Evolutionary conservation across 2,797 vertebrate genomes (phyloP), one percentile per base, ranked within the genome.

Genomic region (Myioborus miniatus): DNA sequence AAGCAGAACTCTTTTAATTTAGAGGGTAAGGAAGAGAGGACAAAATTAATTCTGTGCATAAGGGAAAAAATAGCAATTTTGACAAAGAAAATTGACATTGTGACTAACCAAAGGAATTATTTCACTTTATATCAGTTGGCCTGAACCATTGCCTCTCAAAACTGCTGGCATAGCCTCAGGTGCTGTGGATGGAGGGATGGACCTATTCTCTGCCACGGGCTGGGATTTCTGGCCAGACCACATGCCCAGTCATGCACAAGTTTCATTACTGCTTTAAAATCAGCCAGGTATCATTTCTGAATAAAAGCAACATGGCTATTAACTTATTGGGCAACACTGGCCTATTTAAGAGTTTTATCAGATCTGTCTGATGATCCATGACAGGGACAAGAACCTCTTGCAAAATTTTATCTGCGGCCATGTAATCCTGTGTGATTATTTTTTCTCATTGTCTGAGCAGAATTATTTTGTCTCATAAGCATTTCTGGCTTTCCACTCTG

Each of bases 361-460:
- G 78, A 93, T 88, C 70, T 79, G 34, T 30, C 89, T 84, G 87
- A 78, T 91, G 83, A 95, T 95, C 92, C 70, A 79, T 21, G 37
- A 37, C 59, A 70, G 52, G 80, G 30, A 76, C 74, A 88, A 88
- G 77, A 92, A 93, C 75, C 67, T 88, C 85, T 87, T 94, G 87
- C 84, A 94, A 91, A 96, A 90, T 96, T 92, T 83, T 89, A 67
- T 91, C 90, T 79, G 43, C 65, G 72, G 46, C 39, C 21, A 2
- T 56, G 87, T 92, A 95, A 96, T 93, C 83, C 74, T 76, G 30
- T 1, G 2, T 59, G 80, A 93, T 95, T 95, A 68, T 92, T 96
- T 94, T 90, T 90, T 84, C 78, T 71, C 91, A 78, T 89, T 41
- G 8, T 95, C 80, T 94, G 87, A 91, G 50, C 60, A 52, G 58